Conservation (phyloP, 37 sponge, comb jelly and placozoan species). For the Chondrosia reniformis region DNA sequence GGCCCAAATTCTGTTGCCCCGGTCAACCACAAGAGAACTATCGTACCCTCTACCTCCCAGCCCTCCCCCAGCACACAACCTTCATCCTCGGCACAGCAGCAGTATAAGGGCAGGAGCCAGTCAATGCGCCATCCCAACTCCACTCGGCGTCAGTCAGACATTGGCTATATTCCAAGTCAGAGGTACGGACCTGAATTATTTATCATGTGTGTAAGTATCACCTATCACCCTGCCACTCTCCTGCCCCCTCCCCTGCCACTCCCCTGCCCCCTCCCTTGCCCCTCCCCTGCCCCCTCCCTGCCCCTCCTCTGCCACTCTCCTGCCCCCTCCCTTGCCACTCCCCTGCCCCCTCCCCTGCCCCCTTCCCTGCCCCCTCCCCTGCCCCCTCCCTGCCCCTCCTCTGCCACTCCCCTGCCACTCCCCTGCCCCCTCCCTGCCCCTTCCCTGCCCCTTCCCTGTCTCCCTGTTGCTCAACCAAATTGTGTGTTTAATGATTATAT, state of each 20-base stretch:
- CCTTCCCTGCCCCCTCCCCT: too few relatives aligned
- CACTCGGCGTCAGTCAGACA: constrained; percentile 16
- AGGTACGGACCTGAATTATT: too few relatives aligned
- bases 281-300: neutral
- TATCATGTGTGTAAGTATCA: too few relatives aligned
- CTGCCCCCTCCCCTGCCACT: too few relatives aligned
- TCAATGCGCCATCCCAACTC: constrained; percentile 65
- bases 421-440: too few relatives aligned
- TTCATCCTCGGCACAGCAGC: constrained; percentile 5
- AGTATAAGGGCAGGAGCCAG: constrained; percentile 42
- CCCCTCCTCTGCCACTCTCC: neutral
- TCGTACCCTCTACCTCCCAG: neutral
- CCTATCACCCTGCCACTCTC: neutral
- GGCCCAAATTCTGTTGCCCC: neutral
- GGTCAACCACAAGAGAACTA: neutral
- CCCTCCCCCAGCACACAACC: neutral
- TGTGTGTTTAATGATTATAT: too few relatives aligned
- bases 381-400: too few relatives aligned
- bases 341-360: too few relatives aligned
- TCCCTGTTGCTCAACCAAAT: too few relatives aligned
- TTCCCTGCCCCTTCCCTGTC: too few relatives aligned
- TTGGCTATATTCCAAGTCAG: neutral
- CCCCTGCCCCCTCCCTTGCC: neutral
- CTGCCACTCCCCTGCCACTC: too few relatives aligned
- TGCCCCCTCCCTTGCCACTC: too few relatives aligned